Base-by-base conservation (phyloP, 2,888 invertebrate genomes). In the Trissolcus japonicus region DNA sequence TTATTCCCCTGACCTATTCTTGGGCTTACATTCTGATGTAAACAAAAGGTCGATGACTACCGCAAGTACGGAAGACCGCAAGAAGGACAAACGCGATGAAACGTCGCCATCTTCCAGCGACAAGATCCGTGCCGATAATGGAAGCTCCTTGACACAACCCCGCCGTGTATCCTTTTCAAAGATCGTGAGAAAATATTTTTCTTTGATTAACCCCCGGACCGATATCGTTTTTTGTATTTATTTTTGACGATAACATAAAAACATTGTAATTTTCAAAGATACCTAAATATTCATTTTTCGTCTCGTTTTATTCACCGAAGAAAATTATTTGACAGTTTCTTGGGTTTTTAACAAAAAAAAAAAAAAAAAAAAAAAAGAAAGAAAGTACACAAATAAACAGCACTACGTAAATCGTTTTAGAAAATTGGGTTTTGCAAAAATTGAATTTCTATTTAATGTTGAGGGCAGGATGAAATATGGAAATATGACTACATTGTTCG, bases 1-100 rank as follows among this genome's bases (percentile, higher is more conserved):
- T 76, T 76, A 76, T 76, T 71, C 63, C 29, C 72, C 76, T 72
- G 76, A 76, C 72, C 76, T 67, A 76, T 76, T 67, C 72, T 59
- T 41, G 50, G 57, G 67, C 61, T 71, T 76, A 76, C 76, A 67
- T 62, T 66, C 57, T 57, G 76, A 43, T 62, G 76, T 72, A 76
- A 76, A 76, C 76, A 76, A 76, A 72, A 76, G 76, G 76, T 76
- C 76, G 76, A 67, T 67, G 76, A 76, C 76, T 72, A 72, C 59
- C 54, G 63, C 50, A 56, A 67, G 71, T 69, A 57, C 65, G 66
- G 62, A 65, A 69, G 68, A 67, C 60, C 68, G 56, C 72, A 51
- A 76, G 54, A 9, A 68, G 77, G 59, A 73, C 77, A 77, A 77
- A 77, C 68, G 68, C 72, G 68, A 76, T 48, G 71, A 66, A 62